These are phyloP conservation scores for Pinna nobilis DNA, from an alignment of 1,140 invertebrate species.

Conservation along the genomic window DNA sequence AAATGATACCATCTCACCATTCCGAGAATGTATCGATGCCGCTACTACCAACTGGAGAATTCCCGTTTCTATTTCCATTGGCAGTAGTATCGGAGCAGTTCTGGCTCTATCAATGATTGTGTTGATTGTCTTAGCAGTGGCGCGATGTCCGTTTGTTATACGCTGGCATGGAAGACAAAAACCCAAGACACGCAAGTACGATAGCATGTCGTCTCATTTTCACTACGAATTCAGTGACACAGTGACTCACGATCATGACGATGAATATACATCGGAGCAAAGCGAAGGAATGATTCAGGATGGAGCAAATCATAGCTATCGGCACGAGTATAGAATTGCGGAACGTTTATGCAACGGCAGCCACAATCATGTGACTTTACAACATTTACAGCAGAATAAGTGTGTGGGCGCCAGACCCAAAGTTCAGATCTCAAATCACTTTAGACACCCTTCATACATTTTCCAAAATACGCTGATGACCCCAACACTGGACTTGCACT, in stretches of 20 bases:
- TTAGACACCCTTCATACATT: constrained; percentile 8
- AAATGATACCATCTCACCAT: constrained; percentile 50
- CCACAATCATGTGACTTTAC: constrained; percentile 14
- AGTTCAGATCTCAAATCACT: constrained; percentile 18
- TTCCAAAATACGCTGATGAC: neutral
- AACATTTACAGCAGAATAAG: neutral
- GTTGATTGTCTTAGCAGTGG: constrained; percentile 61
- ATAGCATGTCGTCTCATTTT: constrained; percentile 67
- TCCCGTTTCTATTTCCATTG: constrained; percentile 70
- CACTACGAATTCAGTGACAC: constrained; percentile 67
- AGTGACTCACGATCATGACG: constrained; percentile 58
- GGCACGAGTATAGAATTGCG: neutral
- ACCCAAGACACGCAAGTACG: constrained; percentile 57
- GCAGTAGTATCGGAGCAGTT: constrained; percentile 69
- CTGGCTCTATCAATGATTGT: constrained; percentile 69
- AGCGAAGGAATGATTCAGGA: constrained; percentile 35
- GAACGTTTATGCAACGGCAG: neutral
- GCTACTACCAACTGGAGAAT: constrained; percentile 68
- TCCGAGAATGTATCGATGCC: constrained; percentile 65
- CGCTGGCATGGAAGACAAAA: constrained; percentile 51
- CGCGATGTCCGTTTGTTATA: constrained; percentile 57
- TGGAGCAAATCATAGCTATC: neutral
- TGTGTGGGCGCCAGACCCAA: constrained; percentile 21
- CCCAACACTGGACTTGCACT: neutral
- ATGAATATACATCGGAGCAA: constrained; percentile 52